Evolutionary conservation across 2,888 invertebrate species (phyloP), one percentile per base, ranked within the genome.

Genomic region (Pheosia tremula): DNA sequence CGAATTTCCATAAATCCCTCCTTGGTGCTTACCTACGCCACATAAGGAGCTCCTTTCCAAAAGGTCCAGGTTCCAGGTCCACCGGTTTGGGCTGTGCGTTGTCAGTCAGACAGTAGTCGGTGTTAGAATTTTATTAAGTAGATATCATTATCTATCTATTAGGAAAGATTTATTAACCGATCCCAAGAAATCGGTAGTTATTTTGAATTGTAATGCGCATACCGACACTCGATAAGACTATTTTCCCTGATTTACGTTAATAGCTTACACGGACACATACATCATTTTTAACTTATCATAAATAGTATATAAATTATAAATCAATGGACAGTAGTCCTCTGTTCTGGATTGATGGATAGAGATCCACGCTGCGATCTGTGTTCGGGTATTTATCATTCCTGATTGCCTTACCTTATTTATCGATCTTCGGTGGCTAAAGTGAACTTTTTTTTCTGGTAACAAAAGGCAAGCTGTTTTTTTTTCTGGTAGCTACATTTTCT

Each of bases 271-370:
- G 56, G 53, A 60, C 61, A 63, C 59, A 65, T 66, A 56, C 62
- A 69, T 69, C 64, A 67, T 68, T 62, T 61, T 24, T 0, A 24
- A 24, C 39, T 65, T 70, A 71, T 68, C 68, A 74, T 77, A 78
- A 78, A 82, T 81, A 81, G 79, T 63, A 72, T 74, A 74, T 69
- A 68, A 62, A 62, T 55, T 54, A 58, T 78, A 81, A 81, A 81
- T 81, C 82, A 75, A 63, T 64, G 57, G 55, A 36, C n/a, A 53
- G 53, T 37, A 37, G 7, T 39, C 64, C 62, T 61, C 58, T 70
- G 70, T 68, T 64, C 39, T 52, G 54, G 63, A 71, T 74, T 78
- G 81, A 82, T 84, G 67, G 74, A 77, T 78, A 64, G 71, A 68
- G 65, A 61, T 61, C 67, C 66, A 66, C 58, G 58, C 59, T 45